A percentile compares a stretch with the other conserved stretches of the same genome.
phyloP scores from a whole-genome alignment of 2,113 vertebrate genomes.

The Archocentrus centrarchus region DNA sequence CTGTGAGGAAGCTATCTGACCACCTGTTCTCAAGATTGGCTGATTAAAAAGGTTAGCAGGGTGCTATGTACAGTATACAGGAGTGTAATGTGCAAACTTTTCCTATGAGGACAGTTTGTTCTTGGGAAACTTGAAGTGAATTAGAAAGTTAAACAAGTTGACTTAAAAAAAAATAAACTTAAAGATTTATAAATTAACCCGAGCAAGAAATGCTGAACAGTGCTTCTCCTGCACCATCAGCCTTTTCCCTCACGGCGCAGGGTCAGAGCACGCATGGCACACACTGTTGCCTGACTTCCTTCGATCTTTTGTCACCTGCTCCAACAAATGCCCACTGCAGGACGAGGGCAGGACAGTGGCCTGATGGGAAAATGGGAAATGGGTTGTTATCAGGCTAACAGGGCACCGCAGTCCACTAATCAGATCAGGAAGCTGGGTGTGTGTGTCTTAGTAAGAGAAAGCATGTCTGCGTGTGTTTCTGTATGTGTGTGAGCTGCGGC shows the following conservation, averaged over 20 bases:
- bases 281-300: constrained; percentile 59
- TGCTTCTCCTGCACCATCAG: constrained; percentile 20
- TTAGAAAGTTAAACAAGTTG: constrained; percentile 11
- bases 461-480: constrained; percentile 22
- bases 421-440: constrained; percentile 79
- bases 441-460: constrained; percentile 45
- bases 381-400: constrained; percentile 76
- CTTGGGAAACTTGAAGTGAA: constrained; percentile 11
- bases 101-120: constrained; percentile 6
- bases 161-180: not conserved
- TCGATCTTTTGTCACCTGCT: constrained; percentile 71
- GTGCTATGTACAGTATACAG: not conserved
- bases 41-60: constrained; percentile 29
- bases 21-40: constrained; percentile 59
- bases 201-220: not conserved
- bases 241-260: not conserved
- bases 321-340: constrained; percentile 46
- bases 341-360: constrained; percentile 56
- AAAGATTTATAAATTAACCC: not conserved
- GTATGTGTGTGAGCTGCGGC: constrained; percentile 13
- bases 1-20: constrained; percentile 49
- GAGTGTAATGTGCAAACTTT: constrained; percentile 39
- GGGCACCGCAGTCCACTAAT: constrained; percentile 77
- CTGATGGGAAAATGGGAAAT: constrained; percentile 85
- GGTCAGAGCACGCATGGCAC: constrained; percentile 49